Conservation (phyloP, 1,140 invertebrate species). For the Dinothrombium tinctorium region DNA sequence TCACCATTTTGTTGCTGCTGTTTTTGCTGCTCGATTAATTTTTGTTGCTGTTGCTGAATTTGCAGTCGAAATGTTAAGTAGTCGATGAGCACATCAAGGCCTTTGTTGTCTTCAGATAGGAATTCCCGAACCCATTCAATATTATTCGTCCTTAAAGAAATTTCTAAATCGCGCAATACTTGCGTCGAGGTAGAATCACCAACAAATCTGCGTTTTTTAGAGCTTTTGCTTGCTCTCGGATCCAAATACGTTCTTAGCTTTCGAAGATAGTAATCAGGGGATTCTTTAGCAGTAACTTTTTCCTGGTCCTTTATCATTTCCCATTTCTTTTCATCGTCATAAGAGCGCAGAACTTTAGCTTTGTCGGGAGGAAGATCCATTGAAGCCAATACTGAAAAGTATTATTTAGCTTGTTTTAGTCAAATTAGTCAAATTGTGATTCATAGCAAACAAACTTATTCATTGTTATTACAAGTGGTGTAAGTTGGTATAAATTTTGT, state of each 20-base stretch:
- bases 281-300: conserved; percentile 86
- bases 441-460: no score
- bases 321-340: conserved; percentile 80
- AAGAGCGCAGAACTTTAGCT: conserved; percentile 82
- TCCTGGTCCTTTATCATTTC: conserved; percentile 55
- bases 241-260: conserved; percentile 83
- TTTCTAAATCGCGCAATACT: conserved; percentile 89
- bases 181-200: conserved; percentile 93
- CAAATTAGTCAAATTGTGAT: no score
- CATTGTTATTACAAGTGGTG: no score
- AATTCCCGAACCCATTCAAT: conserved; percentile 99
- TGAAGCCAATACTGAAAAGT: conserved; percentile 55
- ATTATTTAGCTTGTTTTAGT: no score
- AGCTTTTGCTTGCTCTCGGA: conserved; percentile 40
- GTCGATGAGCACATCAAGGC: conserved; percentile 83
- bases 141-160: conserved; percentile 91
- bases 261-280: conserved; percentile 76
- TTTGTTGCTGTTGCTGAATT: conserved; percentile 31
- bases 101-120: conserved; percentile 80
- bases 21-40: background rate
- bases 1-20: conserved; percentile 4
- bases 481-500: no score
- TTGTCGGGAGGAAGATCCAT: conserved; percentile 99
- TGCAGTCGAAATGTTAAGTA: conserved; percentile 79
- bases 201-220: conserved; percentile 79